Conservation (phyloP, 2,797 vertebrate species). For the Paedocypris micromegethes region DNA sequence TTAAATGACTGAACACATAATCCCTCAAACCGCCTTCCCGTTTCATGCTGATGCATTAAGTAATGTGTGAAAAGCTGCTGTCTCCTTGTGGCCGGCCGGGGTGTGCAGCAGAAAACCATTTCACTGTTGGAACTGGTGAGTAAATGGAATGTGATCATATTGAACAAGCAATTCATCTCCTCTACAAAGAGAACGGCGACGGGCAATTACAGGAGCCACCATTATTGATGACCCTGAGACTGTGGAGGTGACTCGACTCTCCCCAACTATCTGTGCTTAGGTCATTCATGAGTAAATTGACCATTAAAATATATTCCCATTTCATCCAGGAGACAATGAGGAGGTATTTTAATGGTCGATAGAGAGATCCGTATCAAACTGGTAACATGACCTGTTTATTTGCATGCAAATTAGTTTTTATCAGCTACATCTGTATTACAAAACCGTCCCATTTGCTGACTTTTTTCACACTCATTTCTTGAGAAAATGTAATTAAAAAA, state of each 20-base stretch:
- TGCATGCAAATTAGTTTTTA: no score
- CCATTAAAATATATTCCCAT: conserved; percentile 3
- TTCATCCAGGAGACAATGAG: neutral
- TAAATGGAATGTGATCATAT: conserved; percentile 53
- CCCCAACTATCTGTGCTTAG: conserved; percentile 8
- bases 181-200: conserved; percentile 16
- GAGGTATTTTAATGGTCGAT: no score
- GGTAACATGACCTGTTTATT: no score
- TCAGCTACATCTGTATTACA: no score
- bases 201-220: conserved; percentile 30
- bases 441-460: no score
- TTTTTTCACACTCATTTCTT: no score
- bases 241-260: conserved; percentile 25
- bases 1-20: conserved; percentile 13
- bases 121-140: conserved; percentile 45
- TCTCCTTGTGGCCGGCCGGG: neutral
- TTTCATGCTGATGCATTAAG: neutral
- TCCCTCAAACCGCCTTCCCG: conserved; percentile 16
- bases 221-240: conserved; percentile 35
- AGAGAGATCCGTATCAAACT: no score
- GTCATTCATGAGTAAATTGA: conserved; percentile 13
- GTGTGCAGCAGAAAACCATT: conserved; percentile 43
- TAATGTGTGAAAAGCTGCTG: neutral
- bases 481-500: no score
- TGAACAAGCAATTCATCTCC: conserved; percentile 40